These are phyloP conservation scores for Manis crassicaudata DNA, from an alignment of 2,797 vertebrate genomes.

Conservation along the genomic window DNA sequence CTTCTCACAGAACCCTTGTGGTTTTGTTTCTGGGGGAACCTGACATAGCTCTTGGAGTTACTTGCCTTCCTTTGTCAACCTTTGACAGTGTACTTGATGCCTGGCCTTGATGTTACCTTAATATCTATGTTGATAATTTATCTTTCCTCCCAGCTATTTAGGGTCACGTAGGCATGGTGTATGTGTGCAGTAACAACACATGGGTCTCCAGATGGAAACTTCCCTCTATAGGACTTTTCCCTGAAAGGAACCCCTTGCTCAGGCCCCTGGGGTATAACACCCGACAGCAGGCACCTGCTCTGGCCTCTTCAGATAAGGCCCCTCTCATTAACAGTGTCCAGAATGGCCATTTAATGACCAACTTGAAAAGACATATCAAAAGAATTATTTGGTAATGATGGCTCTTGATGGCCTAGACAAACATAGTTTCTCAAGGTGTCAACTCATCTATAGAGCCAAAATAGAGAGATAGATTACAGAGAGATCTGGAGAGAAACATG, in stretches of 20 bases:
- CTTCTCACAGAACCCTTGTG: not conserved
- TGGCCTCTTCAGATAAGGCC: not conserved
- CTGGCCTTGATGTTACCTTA: not conserved
- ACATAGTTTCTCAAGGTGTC: not conserved
- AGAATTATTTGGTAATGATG: not conserved
- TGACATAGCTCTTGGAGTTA: not conserved
- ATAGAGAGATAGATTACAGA: not conserved
- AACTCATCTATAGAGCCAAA: not conserved
- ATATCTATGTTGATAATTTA: not conserved
- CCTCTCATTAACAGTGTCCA: not conserved
- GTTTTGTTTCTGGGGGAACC: not conserved
- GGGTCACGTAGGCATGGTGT: no score
- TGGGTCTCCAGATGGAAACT: not conserved
- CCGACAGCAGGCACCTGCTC: not conserved
- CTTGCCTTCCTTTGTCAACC: not conserved
- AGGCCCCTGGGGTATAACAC: no score
- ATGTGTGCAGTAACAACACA: not conserved
- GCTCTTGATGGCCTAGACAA: not conserved
- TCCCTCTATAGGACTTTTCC: not conserved
- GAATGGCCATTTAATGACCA: not conserved
- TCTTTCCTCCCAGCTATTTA: not conserved
- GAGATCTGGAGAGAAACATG: not conserved
- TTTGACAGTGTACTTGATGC: not conserved
- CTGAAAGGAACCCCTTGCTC: fast-evolving
- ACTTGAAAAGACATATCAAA: not conserved